Base-by-base conservation (phyloP, 2,888 invertebrate genomes). In the Ormyrus pomaceus region DNA sequence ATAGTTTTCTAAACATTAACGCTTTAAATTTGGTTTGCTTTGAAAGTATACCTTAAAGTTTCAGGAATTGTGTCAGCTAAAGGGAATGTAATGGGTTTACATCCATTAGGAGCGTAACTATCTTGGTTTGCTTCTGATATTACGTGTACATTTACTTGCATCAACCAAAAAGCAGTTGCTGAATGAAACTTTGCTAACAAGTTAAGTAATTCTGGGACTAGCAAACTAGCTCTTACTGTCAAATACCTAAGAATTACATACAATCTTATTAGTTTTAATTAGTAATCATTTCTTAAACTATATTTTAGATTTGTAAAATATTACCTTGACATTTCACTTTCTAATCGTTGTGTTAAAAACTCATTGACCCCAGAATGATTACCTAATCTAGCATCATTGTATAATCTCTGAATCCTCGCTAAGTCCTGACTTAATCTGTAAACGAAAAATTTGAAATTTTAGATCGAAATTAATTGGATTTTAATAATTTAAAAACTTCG, bases 81-180 rank as follows among this genome's bases (percentile, higher is more conserved):
- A 3, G 95, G 95, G 89, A 96, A 94, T 53, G 90, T 91, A 3
- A 95, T 88, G 0, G 92, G 89, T 83, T 92, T 87, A 70, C 93
- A 87, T 53, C 91, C 90, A 70, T 92, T 91, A 0, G 96, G 96
- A 2, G 95, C 94, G 89, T 93, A 96, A 85, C 91, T 92, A 19
- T 86, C 86, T 58, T 83, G 76, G 48, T 91, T 88, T 46, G 79
- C 88, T 2, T 91, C 88, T 48, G 91, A 86, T 3, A 88, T 83
- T 48, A 82, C 82, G 65, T 94, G 91, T 13, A 94, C 88, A 0
- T 95, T 95, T n/a, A 97, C 93, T 89, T 98, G 97, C 69, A 95
- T 94, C 55, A 98, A 91, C 97, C 97, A 98, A 72, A 94, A 94
- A 70, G 96, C 94, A 0, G 97, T 95, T 11, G 95, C 95, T 19